These are phyloP conservation scores for Tineola bisselliella DNA, from an alignment of 2,888 invertebrate genomes.

Conservation along the genomic window DNA sequence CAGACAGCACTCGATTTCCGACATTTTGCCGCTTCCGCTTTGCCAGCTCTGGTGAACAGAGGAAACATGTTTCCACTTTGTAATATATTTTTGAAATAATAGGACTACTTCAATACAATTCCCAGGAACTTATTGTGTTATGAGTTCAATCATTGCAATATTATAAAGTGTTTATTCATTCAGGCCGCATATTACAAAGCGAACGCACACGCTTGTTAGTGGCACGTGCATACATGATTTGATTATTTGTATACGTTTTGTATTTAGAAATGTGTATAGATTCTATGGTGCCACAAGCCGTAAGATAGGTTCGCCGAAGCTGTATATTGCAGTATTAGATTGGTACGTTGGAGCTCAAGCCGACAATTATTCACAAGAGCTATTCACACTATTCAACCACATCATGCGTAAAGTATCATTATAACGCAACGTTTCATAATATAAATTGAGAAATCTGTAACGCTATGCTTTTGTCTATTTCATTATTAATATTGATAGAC, in stretches of 20 bases:
- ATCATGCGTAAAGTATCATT: not conserved
- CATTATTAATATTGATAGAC: too few relatives aligned
- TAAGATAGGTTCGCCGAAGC: not conserved
- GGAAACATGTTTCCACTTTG: conserved; percentile 12
- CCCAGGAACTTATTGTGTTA: not conserved
- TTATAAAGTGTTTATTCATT: too few relatives aligned
- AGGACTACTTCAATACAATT: not conserved
- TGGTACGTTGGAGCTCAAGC: not conserved
- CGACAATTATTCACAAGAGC: not conserved
- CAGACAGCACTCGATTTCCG: conserved; percentile 52
- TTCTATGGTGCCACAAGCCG: too few relatives aligned
- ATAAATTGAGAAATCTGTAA: not conserved
- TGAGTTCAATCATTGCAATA: not conserved
- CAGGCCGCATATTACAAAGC: too few relatives aligned
- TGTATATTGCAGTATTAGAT: not conserved
- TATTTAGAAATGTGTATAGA: too few relatives aligned
- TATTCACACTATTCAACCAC: not conserved
- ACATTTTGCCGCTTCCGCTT: conserved; percentile 40
- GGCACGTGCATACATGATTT: too few relatives aligned
- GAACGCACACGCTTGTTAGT: too few relatives aligned
- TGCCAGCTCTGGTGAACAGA: conserved; percentile 6
- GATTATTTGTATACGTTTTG: too few relatives aligned
- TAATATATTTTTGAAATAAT: conserved; percentile 11
- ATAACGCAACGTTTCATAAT: not conserved
- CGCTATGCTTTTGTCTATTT: too few relatives aligned